Conservation (phyloP, 1,140 invertebrate genomes). For the Zophobas morio region DNA sequence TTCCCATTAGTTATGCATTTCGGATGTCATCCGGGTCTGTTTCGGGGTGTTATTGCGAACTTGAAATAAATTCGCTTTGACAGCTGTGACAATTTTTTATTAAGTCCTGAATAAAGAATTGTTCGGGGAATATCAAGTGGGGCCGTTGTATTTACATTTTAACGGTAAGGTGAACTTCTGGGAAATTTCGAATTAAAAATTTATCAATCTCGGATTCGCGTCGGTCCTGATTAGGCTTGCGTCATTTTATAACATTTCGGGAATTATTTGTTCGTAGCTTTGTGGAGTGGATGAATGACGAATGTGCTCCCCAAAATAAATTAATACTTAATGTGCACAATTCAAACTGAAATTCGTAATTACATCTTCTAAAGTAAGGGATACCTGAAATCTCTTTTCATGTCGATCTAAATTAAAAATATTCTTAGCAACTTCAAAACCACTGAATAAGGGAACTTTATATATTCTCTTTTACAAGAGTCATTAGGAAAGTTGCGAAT, state of each 20-base stretch:
- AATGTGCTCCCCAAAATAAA: too few species aligned
- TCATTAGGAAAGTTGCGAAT: too few species aligned
- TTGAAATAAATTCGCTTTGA: slow-evolving; percentile 10
- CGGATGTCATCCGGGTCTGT: slow-evolving; percentile 13
- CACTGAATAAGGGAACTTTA: too few species aligned
- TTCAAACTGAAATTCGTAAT: too few species aligned
- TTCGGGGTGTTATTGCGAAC: background rate
- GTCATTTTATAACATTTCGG: background rate
- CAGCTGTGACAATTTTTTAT: slow-evolving; percentile 16
- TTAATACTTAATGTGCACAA: too few species aligned
- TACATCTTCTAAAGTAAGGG: too few species aligned
- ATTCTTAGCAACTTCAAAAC: too few species aligned
- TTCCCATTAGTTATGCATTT: slow-evolving; percentile 7
- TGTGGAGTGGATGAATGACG: too few species aligned
- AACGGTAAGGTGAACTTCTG: background rate
- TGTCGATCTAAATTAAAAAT: too few species aligned
- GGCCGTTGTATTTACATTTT: slow-evolving; percentile 8
- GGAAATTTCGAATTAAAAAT: background rate
- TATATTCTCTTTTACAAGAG: too few species aligned
- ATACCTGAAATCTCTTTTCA: too few species aligned
- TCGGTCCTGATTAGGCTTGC: background rate
- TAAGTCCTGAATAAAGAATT: slow-evolving; percentile 11
- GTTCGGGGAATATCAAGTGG: background rate
- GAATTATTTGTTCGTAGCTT: too few species aligned
- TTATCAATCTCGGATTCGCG: background rate